Evolutionary conservation across 2,797 vertebrate genomes (phyloP), one percentile per base, ranked within the genome.

Genomic region (Xiphophorus birchmanni): DNA sequence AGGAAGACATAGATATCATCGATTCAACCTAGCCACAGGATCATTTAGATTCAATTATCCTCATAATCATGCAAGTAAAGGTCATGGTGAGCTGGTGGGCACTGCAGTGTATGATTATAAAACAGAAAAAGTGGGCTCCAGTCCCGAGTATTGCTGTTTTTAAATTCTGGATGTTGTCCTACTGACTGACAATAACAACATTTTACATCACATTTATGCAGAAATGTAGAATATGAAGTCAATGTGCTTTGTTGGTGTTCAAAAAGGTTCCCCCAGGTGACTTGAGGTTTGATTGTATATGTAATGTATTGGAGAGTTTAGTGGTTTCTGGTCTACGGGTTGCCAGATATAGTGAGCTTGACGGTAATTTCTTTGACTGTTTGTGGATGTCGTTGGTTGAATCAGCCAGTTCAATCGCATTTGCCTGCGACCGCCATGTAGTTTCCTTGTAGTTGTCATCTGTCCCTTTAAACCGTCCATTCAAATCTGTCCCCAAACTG

Each of bases 1-100:
- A 67, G 78, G 73, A 82, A 75, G 82, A 74, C 87, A 86, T 82
- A 85, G 81, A 86, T 80, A 82, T 73, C 69, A 78, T 81, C 71
- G 63, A 76, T 88, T 47, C 47, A 54, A 69, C 82, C 88, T 89
- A 86, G 44, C 63, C 52, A 45, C 35, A 50, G 78, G 83, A 89
- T 90, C 63, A 87, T 89, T 88, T 89, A 79, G 15, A 92, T 92
- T 86, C 29, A 88, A 89, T 93, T 93, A 90, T 83, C 87, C 78
- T 80, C 77, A 82, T 90, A 86, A 89, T 90, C 80, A 80, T 67
- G 77, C 87, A 80, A 73, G 78, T 79, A 93, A 95, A 95, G 91
- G 93, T 93, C 89, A 78, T 17, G 1, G 32, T 29, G 42, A 75
- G 69, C 87, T 89, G 80, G 52, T 84, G 84, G 80, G 48, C 17